phyloP scores from a whole-genome alignment of 2,113 vertebrate genomes.

The Nanorana parkeri region DNA sequence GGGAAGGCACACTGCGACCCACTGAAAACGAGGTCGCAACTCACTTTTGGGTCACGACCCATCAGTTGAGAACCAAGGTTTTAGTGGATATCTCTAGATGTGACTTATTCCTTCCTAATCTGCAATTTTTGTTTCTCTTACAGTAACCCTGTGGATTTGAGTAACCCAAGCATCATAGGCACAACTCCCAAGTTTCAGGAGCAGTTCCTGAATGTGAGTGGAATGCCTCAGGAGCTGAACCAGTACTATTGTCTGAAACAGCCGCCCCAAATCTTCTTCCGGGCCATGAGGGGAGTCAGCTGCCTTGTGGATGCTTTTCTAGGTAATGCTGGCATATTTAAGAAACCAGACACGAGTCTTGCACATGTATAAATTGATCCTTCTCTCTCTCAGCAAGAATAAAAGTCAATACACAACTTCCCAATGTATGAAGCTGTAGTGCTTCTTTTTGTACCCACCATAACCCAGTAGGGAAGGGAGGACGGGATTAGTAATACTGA shows the following conservation, averaged over 20 bases:
- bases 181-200: constrained; percentile 98
- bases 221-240: constrained; percentile 90
- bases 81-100: too few species aligned
- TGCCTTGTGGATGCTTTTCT: constrained; percentile 94
- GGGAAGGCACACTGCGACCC: too few species aligned
- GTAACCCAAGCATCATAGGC: constrained; percentile 93
- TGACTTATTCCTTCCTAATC: neutral
- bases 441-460: too few species aligned
- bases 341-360: neutral
- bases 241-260: constrained; percentile 95
- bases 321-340: constrained; percentile 74
- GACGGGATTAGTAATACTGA: too few species aligned
- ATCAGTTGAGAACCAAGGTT: too few species aligned
- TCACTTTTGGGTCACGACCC: too few species aligned
- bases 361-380: too few species aligned
- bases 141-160: constrained; percentile 97
- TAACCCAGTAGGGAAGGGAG: too few species aligned
- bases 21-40: too few species aligned
- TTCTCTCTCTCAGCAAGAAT: too few species aligned
- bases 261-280: constrained; percentile 96
- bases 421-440: too few species aligned
- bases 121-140: constrained; percentile 52
- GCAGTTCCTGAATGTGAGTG: constrained; percentile 91
- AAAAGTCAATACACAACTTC: too few species aligned
- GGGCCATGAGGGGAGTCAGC: constrained; percentile 96